Evolutionary conservation across 2,797 vertebrate genomes (phyloP).

Genomic region (Nannoperca australis): DNA sequence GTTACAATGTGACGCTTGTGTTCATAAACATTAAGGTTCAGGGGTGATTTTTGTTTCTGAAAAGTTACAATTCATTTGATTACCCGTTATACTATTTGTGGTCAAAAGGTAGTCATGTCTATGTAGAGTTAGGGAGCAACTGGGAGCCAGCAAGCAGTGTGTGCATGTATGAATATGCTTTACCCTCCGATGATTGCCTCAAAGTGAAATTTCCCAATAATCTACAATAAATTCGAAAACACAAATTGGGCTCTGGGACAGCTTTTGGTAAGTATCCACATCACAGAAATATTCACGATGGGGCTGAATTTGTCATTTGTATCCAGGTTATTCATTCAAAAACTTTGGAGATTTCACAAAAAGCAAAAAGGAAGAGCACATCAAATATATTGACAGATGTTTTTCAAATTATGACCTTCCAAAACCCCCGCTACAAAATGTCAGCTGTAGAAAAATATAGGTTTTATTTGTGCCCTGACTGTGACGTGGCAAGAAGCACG

Average conservation of each 20-base stretch:
- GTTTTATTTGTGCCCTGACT: slow-evolving; percentile 50
- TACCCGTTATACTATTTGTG: too few species aligned
- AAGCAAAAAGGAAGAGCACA: slow-evolving; percentile 29
- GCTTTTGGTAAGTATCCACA: neutral
- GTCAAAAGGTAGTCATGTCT: too few species aligned
- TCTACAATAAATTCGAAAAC: neutral
- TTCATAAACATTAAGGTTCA: too few species aligned
- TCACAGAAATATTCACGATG: neutral
- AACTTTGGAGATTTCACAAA: neutral
- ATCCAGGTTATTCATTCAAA: neutral
- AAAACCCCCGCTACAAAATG: slow-evolving; percentile 58
- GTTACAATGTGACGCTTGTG: too few species aligned
- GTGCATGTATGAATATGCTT: neutral
- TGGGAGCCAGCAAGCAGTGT: neutral
- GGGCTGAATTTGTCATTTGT: neutral
- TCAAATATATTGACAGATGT: slow-evolving; percentile 45
- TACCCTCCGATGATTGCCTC: neutral
- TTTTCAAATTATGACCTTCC: slow-evolving; percentile 65
- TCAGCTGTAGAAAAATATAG: slow-evolving; percentile 48
- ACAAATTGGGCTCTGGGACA: neutral
- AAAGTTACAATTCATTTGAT: too few species aligned
- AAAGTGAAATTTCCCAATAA: neutral
- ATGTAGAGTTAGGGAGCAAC: neutral
- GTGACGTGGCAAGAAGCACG: neutral
- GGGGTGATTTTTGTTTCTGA: too few species aligned